phyloP scores from a whole-genome alignment of 2,888 invertebrate genomes.

The Molorchus minor region DNA sequence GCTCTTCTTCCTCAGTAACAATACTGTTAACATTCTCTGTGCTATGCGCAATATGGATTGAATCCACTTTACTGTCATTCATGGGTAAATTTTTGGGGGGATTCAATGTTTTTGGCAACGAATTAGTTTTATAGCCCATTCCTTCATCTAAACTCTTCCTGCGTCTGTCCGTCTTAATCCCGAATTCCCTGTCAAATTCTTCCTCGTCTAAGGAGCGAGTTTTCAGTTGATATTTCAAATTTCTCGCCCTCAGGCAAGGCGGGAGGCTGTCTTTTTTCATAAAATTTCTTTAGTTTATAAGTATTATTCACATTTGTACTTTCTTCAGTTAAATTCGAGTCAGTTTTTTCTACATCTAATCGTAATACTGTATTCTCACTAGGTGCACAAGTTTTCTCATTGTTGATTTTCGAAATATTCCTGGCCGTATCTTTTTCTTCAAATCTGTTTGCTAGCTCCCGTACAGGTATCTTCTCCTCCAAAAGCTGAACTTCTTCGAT shows the following conservation, averaged over 20 bases:
- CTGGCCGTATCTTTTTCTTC: constrained; percentile 43
- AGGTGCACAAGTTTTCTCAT: constrained; percentile 12
- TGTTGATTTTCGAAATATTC: not conserved
- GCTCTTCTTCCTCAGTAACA: constrained; percentile 50
- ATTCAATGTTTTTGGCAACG: constrained; percentile 67
- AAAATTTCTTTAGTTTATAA: constrained; percentile 46
- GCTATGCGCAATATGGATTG: constrained; percentile 56
- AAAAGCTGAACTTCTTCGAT: constrained; percentile 10
- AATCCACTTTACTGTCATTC: constrained; percentile 53
- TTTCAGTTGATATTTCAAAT: constrained; percentile 70
- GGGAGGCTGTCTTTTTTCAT: constrained; percentile 64
- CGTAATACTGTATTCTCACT: constrained; percentile 38
- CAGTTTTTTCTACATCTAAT: constrained; percentile 27
- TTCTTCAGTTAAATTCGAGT: constrained; percentile 10
- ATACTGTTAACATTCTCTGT: constrained; percentile 48
- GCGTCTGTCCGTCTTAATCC: constrained; percentile 57
- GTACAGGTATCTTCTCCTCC: constrained; percentile 51
- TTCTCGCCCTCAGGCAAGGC: constrained; percentile 71
- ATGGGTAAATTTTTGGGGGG: constrained; percentile 67
- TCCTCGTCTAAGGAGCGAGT: constrained; percentile 78
- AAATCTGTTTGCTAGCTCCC: constrained; percentile 53
- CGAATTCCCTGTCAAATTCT: constrained; percentile 76
- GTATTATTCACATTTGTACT: constrained; percentile 47
- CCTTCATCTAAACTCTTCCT: constrained; percentile 69
- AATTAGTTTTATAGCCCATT: constrained; percentile 61